phyloP scores from a whole-genome alignment of 2,888 invertebrate genomes.

The Pocota personata region DNA sequence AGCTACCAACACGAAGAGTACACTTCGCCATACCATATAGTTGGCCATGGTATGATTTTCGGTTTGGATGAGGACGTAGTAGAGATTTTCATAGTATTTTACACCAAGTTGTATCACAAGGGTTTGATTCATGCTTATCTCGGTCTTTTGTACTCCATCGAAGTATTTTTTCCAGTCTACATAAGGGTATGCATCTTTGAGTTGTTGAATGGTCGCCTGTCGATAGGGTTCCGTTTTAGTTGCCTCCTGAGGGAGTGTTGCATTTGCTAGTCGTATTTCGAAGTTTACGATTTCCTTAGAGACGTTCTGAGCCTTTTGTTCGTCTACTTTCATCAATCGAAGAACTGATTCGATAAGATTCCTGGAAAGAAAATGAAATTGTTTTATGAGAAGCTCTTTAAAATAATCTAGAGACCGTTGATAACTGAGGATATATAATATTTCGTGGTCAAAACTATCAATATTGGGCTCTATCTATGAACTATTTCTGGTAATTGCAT shows the following conservation, averaged over 20 bases:
- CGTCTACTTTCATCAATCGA: conserved; percentile 47
- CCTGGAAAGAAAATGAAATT: conserved; percentile 84
- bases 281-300: conserved; percentile 74
- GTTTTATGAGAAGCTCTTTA: too few species aligned
- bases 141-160: conserved; percentile 17
- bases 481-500: too few species aligned
- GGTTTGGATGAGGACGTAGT: conserved; percentile 43
- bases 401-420: too few species aligned
- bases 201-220: conserved; percentile 17
- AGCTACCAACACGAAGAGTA: conserved; percentile 33
- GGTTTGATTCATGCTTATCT: conserved; percentile 77
- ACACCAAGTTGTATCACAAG: conserved; percentile 84
- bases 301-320: conserved; percentile 37
- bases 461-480: too few species aligned
- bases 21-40: conserved; percentile 73
- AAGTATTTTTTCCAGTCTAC: conserved; percentile 72
- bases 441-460: too few species aligned
- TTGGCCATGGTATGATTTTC: conserved; percentile 66
- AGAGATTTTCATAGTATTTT: conserved; percentile 76
- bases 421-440: too few species aligned
- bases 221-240: conserved; percentile 43
- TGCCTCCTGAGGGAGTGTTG: conserved; percentile 57
- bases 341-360: conserved; percentile 48
- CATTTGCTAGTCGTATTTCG: conserved; percentile 73
- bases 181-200: conserved; percentile 47